A percentile compares a stretch with the other conserved stretches of the same genome.
phyloP scores from a whole-genome alignment of 2,888 invertebrate genomes.

The Habroteleia sp. region DNA sequence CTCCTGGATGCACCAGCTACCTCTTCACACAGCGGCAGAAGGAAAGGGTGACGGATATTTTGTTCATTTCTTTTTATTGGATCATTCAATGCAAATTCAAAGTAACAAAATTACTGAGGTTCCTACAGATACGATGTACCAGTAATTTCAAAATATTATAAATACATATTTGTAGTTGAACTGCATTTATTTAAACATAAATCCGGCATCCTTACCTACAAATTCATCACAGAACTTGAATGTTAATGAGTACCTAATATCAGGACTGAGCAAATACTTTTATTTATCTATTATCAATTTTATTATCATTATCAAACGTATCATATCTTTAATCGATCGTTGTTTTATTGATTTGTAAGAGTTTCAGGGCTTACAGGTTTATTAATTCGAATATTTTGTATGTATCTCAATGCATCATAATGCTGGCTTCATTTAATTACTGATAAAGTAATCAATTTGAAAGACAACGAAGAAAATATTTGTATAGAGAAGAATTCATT shows the following conservation, averaged over 20 bases:
- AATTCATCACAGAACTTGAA: conserved; percentile 54
- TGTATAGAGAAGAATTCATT: conserved; percentile 49
- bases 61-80: conserved; percentile 20
- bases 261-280: conserved; percentile 64
- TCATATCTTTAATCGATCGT: conserved; percentile 18
- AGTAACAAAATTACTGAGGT: conserved; percentile 46
- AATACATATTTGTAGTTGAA: conserved; percentile 25
- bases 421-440: conserved; percentile 42
- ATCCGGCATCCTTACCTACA: conserved; percentile 60
- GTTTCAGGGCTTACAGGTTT: conserved; percentile 33
- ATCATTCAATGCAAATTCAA: conserved; percentile 32
- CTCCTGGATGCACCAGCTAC: conserved; percentile 63
- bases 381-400: conserved; percentile 35
- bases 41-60: conserved; percentile 68
- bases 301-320: conserved; percentile 2
- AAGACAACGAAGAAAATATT: conserved; percentile 63
- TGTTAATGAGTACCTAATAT: conserved; percentile 62
- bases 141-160: conserved; percentile 22
- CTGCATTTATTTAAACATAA: conserved; percentile 33
- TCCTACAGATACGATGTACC: conserved; percentile 43
- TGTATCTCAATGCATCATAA: conserved; percentile 28
- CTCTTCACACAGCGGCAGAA: conserved; percentile 60
- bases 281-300: conserved; percentile 14
- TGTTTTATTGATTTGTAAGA: conserved; percentile 22
- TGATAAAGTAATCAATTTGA: conserved; percentile 54